phyloP scores from a whole-genome alignment of 2,888 invertebrate species.

The Melanostoma mellinum region DNA sequence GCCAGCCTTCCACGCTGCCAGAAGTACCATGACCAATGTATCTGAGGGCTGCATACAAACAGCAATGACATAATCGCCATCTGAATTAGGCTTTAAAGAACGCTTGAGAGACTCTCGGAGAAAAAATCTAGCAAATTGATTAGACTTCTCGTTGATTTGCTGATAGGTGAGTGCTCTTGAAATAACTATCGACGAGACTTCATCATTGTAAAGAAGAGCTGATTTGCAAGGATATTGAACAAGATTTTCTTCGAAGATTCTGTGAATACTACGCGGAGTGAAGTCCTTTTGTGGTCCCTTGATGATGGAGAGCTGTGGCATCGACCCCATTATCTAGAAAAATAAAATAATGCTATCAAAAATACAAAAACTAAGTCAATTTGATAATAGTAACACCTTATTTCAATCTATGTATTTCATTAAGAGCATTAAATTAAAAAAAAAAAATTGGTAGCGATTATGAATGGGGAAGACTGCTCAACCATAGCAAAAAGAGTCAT shows the following conservation, averaged over 20 bases:
- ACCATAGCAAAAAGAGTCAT: no score
- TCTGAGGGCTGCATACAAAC: conserved; percentile 91
- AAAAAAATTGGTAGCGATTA: no score
- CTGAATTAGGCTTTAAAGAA: conserved; percentile 83
- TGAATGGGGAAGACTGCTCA: no score
- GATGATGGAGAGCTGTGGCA: conserved; percentile 88
- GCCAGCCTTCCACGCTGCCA: conserved; percentile 91
- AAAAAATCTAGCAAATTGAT: conserved; percentile 82
- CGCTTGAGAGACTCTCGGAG: conserved; percentile 77
- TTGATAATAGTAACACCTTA: no score
- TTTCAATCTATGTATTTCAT: neutral
- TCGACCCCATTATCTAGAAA: conserved; percentile 86
- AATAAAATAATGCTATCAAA: conserved; percentile 1
- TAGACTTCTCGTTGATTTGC: conserved; percentile 82
- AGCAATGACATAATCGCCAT: conserved; percentile 89
- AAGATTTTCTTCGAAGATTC: conserved; percentile 85
- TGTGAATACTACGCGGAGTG: conserved; percentile 83
- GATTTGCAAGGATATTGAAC: conserved; percentile 83
- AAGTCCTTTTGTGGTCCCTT: conserved; percentile 84
- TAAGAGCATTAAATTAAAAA: neutral
- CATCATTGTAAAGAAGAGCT: conserved; percentile 86
- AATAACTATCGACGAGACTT: conserved; percentile 69
- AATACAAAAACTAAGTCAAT: conserved; percentile 17
- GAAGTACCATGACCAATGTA: conserved; percentile 85
- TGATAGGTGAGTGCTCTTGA: conserved; percentile 78